Conservation (phyloP, 2,113 vertebrate genomes). For the Camelus dromedarius region DNA sequence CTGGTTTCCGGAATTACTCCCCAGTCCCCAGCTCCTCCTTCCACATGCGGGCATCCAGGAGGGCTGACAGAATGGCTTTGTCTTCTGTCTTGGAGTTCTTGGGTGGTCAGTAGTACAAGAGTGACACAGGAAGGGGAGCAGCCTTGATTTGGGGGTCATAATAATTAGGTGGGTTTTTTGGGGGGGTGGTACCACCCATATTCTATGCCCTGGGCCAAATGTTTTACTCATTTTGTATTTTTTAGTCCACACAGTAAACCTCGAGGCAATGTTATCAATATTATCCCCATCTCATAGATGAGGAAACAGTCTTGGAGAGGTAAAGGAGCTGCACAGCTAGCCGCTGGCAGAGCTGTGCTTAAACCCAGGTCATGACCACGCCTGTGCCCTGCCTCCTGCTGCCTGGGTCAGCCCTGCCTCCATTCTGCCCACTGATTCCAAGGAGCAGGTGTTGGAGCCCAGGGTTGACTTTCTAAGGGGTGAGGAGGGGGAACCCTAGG, state of each 20-base stretch:
- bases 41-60: neutral
- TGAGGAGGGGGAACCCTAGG: neutral
- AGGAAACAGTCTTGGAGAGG: slow-evolving; percentile 17
- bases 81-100: neutral
- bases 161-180: neutral
- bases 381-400: neutral
- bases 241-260: neutral
- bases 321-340: neutral
- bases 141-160: neutral
- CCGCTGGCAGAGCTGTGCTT: neutral
- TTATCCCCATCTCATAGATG: neutral
- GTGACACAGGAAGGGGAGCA: neutral
- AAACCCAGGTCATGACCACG: neutral
- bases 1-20: neutral
- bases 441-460: accelerated
- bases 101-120: neutral
- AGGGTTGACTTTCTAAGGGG: neutral
- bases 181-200: neutral
- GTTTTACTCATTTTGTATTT: neutral
- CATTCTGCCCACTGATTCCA: neutral
- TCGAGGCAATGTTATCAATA: neutral
- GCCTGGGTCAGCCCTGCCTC: neutral
- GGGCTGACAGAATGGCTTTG: neutral
- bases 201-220: neutral
- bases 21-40: neutral